Evolutionary conservation across 1,140 invertebrate genomes (phyloP).

Genomic region (Pseudomyrmex dendroicus): DNA sequence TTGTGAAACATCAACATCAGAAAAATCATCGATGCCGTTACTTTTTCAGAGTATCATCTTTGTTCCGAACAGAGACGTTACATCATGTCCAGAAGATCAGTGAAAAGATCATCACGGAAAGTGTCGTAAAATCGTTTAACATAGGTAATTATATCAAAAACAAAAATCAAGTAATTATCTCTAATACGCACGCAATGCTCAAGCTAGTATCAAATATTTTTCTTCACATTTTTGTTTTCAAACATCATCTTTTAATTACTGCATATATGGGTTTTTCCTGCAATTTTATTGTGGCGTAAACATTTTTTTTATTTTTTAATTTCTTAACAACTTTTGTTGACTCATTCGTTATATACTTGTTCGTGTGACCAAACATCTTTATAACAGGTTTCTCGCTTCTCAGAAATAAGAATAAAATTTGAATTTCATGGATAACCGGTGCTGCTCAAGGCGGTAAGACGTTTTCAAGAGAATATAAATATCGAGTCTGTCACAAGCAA

Average conservation of each 20-base stretch:
- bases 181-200: neutral
- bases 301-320: too few species aligned
- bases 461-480: neutral
- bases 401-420: neutral
- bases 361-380: too few species aligned
- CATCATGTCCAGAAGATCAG: neutral
- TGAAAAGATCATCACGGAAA: neutral
- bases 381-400: neutral
- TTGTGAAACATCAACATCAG: neutral
- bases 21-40: neutral
- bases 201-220: too few species aligned
- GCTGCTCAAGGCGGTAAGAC: neutral
- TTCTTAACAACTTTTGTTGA: too few species aligned
- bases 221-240: neutral
- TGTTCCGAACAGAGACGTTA: neutral
- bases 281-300: too few species aligned
- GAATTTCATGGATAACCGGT: constrained; percentile 20
- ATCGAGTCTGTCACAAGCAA: neutral
- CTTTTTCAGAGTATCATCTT: neutral
- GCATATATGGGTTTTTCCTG: too few species aligned
- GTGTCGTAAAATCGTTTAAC: neutral
- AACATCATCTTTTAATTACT: too few species aligned
- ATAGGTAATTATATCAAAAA: neutral
- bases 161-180: neutral
- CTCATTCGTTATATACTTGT: too few species aligned